A percentile compares a stretch with the other conserved stretches of the same genome.
Conservation (phyloP, 1,140 invertebrate genomes). For the Seison nebaliae region DNA sequence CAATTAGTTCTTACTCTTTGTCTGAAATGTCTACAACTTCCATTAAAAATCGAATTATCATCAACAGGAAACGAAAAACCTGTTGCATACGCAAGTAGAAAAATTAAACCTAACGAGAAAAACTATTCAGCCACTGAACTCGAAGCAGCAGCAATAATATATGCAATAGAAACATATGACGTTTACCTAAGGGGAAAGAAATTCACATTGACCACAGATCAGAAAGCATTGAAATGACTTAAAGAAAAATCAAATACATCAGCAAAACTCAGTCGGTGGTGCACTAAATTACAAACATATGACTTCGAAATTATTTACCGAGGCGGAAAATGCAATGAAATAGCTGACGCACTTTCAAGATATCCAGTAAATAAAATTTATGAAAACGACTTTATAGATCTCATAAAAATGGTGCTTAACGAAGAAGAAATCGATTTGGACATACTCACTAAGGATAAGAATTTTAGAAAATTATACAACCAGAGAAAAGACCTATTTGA, state of each 20-base stretch:
- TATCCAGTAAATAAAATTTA: neutral
- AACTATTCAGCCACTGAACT: constrained; percentile 28
- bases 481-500: no score
- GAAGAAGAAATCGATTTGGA: no score
- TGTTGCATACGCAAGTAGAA: neutral
- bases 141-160: constrained; percentile 31
- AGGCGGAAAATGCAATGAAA: neutral
- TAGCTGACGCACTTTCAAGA: constrained; percentile 3
- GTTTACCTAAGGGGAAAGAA: constrained; percentile 28
- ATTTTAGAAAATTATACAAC: no score
- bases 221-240: constrained; percentile 29
- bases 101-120: constrained; percentile 22
- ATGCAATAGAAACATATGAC: constrained; percentile 27
- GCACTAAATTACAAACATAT: neutral
- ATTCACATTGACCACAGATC: constrained; percentile 32
- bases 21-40: no score
- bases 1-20: no score
- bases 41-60: no score
- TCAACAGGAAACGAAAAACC: no score
- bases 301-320: constrained; percentile 2
- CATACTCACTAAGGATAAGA: no score
- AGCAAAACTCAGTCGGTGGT: constrained; percentile 18
- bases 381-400: no score
- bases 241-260: constrained; percentile 22
- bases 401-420: no score